Base-by-base conservation (phyloP, 2,888 invertebrate genomes). In the Mesorhabditis spiculigera region DNA sequence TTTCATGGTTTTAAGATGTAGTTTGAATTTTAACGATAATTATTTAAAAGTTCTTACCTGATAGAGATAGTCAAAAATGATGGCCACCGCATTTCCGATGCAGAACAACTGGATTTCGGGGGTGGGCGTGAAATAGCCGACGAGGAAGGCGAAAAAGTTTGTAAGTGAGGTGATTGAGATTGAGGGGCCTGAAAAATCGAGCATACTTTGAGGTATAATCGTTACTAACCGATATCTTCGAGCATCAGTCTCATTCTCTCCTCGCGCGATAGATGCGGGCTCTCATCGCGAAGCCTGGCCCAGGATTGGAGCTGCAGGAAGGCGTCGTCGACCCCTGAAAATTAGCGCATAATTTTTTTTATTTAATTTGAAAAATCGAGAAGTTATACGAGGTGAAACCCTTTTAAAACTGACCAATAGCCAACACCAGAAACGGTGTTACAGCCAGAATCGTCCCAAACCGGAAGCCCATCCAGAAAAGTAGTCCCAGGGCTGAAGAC, bases 131-230 rank as follows among this genome's bases (percentile, higher is more conserved):
- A 93, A 91, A 80, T 93, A 91, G 65, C 94, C 94, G 75, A 94
- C 93, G 10, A 75, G 69, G 70, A 81, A 79, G 8, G 79, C 79
- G 28, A 79, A 68, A 67, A 78, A 70, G 86, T 94, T 93, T 0
- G 94, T 94, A 72, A 94, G 90, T 0, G 93, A 94, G 0, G 94
- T 95, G 78, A 95, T 94, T 45, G 94, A 93, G 75, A 95, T 94
- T 6, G 94, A 94, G 28, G 94, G 94, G n/a, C 80, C 70, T 66
- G 63, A 50, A n/a, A 50, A 50, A n/a, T 50, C n/a, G 8, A 50
- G n/a, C 3, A 50, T 50, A 13, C 58, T 50, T 50, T 50, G n/a
- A 50, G 8, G n/a, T 10, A 50, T 50, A 50, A 10, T 50, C 58
- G 8, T 13, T 50, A 0, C 94, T 50, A 10, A 50, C 58, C 94